Percentiles rank a stretch among this genome's conserved stretches.
These are phyloP conservation scores for Sminthurinus signatus DNA, from an alignment of 1,140 invertebrate genomes.

Conservation along the genomic window DNA sequence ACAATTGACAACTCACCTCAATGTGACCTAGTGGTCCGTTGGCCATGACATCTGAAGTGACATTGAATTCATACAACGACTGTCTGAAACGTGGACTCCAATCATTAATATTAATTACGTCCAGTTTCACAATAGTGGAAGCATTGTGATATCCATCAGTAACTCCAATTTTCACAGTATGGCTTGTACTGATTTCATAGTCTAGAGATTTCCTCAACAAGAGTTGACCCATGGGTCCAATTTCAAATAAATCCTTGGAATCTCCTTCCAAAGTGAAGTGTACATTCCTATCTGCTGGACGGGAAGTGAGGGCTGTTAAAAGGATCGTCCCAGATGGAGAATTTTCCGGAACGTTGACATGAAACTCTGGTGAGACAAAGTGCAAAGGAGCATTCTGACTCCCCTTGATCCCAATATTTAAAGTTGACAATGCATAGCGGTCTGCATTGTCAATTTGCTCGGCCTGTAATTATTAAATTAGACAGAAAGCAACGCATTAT, in stretches of 20 bases:
- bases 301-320: slow-evolving; percentile 47
- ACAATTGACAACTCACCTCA: too few species aligned
- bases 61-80: slow-evolving; percentile 76
- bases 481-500: not conserved
- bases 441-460: slow-evolving; percentile 82
- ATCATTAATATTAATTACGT: slow-evolving; percentile 81
- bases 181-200: slow-evolving; percentile 63
- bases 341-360: slow-evolving; percentile 66
- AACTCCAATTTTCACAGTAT: slow-evolving; percentile 71
- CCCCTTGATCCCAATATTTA: slow-evolving; percentile 58
- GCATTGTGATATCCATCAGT: slow-evolving; percentile 79
- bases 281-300: slow-evolving; percentile 49
- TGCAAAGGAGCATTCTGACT: slow-evolving; percentile 50
- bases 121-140: slow-evolving; percentile 64
- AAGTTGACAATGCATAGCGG: slow-evolving; percentile 73
- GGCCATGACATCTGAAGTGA: slow-evolving; percentile 43
- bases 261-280: slow-evolving; percentile 59
- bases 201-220: slow-evolving; percentile 67
- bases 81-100: slow-evolving; percentile 85
- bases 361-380: slow-evolving; percentile 68
- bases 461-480: slow-evolving; percentile 53
- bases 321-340: slow-evolving; percentile 64
- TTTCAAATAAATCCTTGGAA: slow-evolving; percentile 61
- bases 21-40: slow-evolving; percentile 54
- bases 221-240: slow-evolving; percentile 71